Conservation (phyloP, 2,113 vertebrate genomes). For the Podarcis raffonei region DNA sequence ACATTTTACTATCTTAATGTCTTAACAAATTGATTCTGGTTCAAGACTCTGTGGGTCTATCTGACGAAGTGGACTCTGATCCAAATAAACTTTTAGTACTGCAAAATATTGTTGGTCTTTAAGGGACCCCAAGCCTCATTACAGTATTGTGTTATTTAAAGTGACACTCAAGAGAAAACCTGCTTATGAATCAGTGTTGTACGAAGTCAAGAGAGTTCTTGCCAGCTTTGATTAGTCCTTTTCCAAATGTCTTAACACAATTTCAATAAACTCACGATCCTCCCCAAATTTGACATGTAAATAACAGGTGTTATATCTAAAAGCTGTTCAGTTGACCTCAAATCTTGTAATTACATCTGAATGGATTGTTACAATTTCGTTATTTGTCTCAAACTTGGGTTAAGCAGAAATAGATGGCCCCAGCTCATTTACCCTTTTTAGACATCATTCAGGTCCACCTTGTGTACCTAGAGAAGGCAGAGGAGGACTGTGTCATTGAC, state of each 20-base stretch:
- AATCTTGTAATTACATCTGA: not conserved
- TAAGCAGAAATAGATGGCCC: slow-evolving; percentile 32
- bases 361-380: not conserved
- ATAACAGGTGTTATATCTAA: not conserved
- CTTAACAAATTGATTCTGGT: not conserved
- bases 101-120: not conserved
- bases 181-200: not conserved
- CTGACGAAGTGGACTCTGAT: not conserved
- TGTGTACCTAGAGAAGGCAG: not conserved
- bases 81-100: not conserved
- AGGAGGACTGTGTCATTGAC: not conserved
- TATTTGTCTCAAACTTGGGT: slow-evolving; percentile 15
- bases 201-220: not conserved
- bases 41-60: not conserved
- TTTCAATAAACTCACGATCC: not conserved
- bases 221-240: not conserved
- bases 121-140: not conserved
- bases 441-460: not conserved
- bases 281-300: not conserved
- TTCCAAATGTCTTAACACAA: not conserved
- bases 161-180: not conserved
- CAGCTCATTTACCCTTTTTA: not conserved
- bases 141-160: not conserved
- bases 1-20: not conserved
- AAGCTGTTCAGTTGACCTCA: not conserved